A percentile compares a stretch with the other conserved stretches of the same genome.
Conservation (phyloP, 1,140 invertebrate genomes). For the Drosophila littoralis region DNA sequence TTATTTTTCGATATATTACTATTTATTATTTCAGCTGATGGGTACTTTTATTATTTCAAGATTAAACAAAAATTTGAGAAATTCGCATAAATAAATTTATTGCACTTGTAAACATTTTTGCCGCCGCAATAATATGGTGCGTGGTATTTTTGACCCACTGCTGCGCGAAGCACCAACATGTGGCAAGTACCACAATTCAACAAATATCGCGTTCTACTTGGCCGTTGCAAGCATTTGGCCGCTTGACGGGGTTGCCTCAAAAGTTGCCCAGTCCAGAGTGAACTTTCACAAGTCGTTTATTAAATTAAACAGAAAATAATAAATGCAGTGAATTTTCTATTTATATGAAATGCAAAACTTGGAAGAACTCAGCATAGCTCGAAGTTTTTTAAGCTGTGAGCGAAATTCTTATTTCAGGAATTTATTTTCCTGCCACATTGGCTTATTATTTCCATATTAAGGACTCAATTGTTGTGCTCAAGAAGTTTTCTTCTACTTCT, state of each 20-base stretch:
- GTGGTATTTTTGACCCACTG: conserved; percentile 54
- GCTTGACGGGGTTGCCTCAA: neutral
- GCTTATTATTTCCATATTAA: no score
- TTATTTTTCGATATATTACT: neutral
- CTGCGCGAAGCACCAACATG: conserved; percentile 62
- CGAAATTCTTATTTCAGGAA: no score
- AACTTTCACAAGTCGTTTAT: no score
- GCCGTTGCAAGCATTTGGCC: neutral
- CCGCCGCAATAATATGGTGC: conserved; percentile 51
- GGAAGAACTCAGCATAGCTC: no score
- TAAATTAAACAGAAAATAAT: no score
- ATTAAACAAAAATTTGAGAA: conserved; percentile 30
- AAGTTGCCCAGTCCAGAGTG: neutral
- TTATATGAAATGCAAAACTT: no score
- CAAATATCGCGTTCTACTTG: neutral
- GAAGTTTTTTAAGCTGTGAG: no score
- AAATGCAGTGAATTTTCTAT: no score
- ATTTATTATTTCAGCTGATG: conserved; percentile 5
- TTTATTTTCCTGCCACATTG: no score
- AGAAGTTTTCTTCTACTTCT: no score
- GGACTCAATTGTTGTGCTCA: no score
- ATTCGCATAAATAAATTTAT: conserved; percentile 53
- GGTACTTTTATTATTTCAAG: conserved; percentile 25
- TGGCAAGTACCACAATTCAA: conserved; percentile 42
- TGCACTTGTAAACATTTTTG: conserved; percentile 73